phyloP scores from a whole-genome alignment of 2,113 vertebrate genomes.

The Albula glossodonta region DNA sequence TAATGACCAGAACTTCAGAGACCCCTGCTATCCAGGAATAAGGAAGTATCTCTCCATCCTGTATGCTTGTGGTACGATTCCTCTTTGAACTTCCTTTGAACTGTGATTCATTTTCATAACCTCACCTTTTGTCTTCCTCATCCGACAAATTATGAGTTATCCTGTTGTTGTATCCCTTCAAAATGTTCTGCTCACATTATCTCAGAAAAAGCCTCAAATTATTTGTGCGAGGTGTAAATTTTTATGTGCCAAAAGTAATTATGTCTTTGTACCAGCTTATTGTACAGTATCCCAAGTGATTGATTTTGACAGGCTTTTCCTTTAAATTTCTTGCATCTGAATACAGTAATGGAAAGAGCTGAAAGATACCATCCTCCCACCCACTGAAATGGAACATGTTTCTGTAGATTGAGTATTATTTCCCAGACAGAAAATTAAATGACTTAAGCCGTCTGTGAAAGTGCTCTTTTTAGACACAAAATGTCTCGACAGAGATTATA shows the following conservation, averaged over 20 bases:
- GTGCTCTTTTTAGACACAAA: neutral
- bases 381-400: neutral
- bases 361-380: neutral
- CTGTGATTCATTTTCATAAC: neutral
- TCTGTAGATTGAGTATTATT: neutral
- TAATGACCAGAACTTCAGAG: slow-evolving; percentile 79
- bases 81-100: neutral
- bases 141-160: neutral
- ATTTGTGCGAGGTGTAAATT: neutral
- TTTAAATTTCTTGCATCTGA: neutral
- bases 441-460: neutral
- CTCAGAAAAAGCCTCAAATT: neutral
- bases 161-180: neutral
- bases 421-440: neutral
- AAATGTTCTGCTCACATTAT: neutral
- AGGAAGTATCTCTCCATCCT: slow-evolving; percentile 87
- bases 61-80: slow-evolving; percentile 87
- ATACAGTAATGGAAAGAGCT: neutral
- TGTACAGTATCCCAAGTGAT: neutral
- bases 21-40: slow-evolving; percentile 87
- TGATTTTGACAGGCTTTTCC: neutral
- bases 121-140: neutral
- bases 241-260: neutral
- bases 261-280: neutral
- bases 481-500: slow-evolving; percentile 23